A percentile compares a stretch with the other conserved stretches of the same genome.
These are phyloP conservation scores for Drosophila takahashii DNA, from an alignment of 1,140 invertebrate species.

Conservation along the genomic window DNA sequence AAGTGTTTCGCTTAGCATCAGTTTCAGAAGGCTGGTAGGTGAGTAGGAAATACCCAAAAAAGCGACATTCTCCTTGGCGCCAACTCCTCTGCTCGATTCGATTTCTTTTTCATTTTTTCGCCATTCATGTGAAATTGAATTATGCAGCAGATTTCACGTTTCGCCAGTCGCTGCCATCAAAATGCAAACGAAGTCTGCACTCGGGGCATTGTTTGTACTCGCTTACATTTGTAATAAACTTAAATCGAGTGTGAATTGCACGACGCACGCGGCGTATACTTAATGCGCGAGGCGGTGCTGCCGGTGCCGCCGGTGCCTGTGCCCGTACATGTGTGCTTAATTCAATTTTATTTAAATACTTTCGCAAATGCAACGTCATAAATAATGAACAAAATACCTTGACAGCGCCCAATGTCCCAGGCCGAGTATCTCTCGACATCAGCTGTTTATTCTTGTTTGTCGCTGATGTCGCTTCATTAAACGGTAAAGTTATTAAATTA, in stretches of 20 bases:
- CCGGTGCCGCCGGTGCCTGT: slow-evolving; percentile 2
- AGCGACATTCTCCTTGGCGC: background rate
- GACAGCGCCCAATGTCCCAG: slow-evolving; percentile 19
- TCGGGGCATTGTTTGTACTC: slow-evolving; percentile 41
- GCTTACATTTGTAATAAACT: slow-evolving; percentile 57
- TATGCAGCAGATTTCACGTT: slow-evolving; percentile 50
- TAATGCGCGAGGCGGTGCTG: slow-evolving; percentile 23
- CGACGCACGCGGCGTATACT: slow-evolving; percentile 43
- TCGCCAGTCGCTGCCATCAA: slow-evolving; percentile 42
- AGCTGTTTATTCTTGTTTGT: slow-evolving; percentile 64
- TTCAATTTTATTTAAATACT: slow-evolving; percentile 55
- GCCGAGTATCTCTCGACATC: slow-evolving; percentile 43
- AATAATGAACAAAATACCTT: slow-evolving; percentile 74
- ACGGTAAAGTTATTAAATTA: slow-evolving; percentile 82
- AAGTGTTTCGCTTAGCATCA: background rate
- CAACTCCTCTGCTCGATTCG: slow-evolving; percentile 5
- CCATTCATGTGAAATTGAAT: slow-evolving; percentile 43
- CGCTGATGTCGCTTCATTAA: slow-evolving; percentile 74
- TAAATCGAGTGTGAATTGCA: slow-evolving; percentile 68
- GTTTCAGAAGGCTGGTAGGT: background rate
- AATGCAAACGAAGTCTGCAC: slow-evolving; percentile 53
- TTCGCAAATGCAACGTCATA: slow-evolving; percentile 57
- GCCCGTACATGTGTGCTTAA: slow-evolving; percentile 25
- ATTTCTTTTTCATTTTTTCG: slow-evolving; percentile 1
- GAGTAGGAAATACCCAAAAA: background rate